A percentile compares a stretch with the other conserved stretches of the same genome.
phyloP scores from a whole-genome alignment of 2,888 invertebrate genomes.

The Catocala sponsa region DNA sequence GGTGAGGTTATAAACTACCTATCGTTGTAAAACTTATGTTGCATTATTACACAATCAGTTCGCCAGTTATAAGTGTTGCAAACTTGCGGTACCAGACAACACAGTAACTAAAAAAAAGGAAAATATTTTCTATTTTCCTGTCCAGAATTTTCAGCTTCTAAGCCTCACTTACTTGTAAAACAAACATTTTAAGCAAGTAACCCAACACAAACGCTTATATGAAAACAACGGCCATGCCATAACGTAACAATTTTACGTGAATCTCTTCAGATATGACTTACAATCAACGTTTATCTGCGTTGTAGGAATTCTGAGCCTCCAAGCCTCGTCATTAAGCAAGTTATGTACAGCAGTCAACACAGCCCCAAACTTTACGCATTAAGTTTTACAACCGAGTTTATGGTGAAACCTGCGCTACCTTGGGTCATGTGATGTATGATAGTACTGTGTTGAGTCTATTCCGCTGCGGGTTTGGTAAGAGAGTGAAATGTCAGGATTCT shows the following conservation, averaged over 20 bases:
- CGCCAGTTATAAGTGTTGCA: no score
- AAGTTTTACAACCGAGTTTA: slow-evolving; percentile 29
- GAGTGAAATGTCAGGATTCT: not conserved
- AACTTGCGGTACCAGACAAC: no score
- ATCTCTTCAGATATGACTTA: slow-evolving; percentile 29
- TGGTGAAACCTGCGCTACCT: slow-evolving; percentile 18
- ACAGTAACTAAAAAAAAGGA: no score
- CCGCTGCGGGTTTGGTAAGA: not conserved
- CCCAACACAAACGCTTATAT: slow-evolving; percentile 2
- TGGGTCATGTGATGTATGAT: slow-evolving; percentile 23
- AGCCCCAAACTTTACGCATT: slow-evolving; percentile 28
- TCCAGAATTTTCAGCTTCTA: no score
- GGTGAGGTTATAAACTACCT: no score
- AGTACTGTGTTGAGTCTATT: slow-evolving; percentile 6
- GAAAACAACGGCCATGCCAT: slow-evolving; percentile 21
- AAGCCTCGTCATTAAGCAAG: slow-evolving; percentile 13
- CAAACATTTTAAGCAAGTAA: not conserved
- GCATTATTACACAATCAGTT: no score
- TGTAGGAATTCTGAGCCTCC: slow-evolving; percentile 19
- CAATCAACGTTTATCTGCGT: slow-evolving; percentile 36
- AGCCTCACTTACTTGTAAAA: not conserved
- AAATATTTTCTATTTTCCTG: no score
- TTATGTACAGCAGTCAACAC: slow-evolving; percentile 24
- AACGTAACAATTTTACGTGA: slow-evolving; percentile 23
- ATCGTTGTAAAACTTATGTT: no score